A percentile compares a stretch with the other conserved stretches of the same genome.
These are phyloP conservation scores for Neodiprion virginianus DNA, from an alignment of 1,140 invertebrate species.

Conservation along the genomic window DNA sequence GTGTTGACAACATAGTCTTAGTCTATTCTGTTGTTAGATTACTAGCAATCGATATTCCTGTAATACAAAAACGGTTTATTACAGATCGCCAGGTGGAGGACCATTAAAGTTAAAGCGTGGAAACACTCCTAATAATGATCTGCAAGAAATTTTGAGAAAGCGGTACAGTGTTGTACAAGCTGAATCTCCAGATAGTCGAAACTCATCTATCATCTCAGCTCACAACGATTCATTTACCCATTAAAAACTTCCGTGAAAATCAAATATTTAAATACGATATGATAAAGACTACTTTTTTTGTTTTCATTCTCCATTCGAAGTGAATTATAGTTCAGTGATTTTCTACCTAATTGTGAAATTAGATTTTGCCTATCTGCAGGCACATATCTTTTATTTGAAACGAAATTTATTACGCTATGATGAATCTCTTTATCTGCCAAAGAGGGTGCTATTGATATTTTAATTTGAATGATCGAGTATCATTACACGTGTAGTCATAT, in stretches of 20 bases:
- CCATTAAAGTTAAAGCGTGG: constrained; percentile 50
- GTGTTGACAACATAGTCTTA: too few relatives aligned
- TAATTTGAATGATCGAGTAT: not conserved
- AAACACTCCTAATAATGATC: constrained; percentile 59
- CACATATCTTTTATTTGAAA: constrained; percentile 17
- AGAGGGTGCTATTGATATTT: not conserved
- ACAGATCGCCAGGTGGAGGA: constrained; percentile 55
- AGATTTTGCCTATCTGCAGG: not conserved
- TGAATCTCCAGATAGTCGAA: constrained; percentile 49
- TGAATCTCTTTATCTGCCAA: not conserved
- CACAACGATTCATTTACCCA: constrained; percentile 41
- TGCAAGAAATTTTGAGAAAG: constrained; percentile 57
- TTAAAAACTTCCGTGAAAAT: not conserved
- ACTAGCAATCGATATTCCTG: too few relatives aligned
- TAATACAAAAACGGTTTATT: constrained; percentile 12
- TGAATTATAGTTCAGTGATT: constrained; percentile 12
- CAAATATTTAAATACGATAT: not conserved
- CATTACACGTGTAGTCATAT: too few relatives aligned
- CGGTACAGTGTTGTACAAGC: constrained; percentile 53
- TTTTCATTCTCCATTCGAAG: not conserved
- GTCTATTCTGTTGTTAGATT: too few relatives aligned
- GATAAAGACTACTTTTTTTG: not conserved
- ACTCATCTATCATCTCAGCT: constrained; percentile 47
- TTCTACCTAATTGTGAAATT: constrained; percentile 14
- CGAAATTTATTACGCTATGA: not conserved